Percentiles rank a stretch among this genome's conserved stretches.
Conservation (phyloP, 2,113 vertebrate species). For the Mobula birostris region DNA sequence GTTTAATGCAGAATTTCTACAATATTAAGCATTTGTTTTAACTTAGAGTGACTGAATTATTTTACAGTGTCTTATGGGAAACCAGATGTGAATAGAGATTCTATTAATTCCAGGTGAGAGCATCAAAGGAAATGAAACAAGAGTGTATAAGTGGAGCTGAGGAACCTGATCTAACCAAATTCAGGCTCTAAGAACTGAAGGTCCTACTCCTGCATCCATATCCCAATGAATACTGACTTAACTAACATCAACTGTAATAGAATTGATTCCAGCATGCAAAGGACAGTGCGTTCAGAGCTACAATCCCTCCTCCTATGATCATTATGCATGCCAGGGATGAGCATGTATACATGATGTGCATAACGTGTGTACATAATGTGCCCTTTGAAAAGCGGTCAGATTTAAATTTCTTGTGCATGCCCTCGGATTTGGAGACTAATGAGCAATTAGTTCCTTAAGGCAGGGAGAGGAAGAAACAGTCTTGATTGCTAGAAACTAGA, state of each 20-base stretch:
- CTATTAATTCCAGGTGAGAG: background rate
- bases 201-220: background rate
- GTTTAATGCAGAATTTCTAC: background rate
- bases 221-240: background rate
- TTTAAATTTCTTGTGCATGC: no score
- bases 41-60: background rate
- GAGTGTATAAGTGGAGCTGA: background rate
- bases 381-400: no score
- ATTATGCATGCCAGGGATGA: no score
- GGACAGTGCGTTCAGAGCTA: no score
- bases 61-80: background rate
- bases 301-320: no score
- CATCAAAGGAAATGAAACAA: background rate
- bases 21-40: background rate
- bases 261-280: no score
- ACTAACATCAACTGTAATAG: background rate
- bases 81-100: background rate
- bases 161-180: background rate
- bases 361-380: no score
- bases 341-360: no score
- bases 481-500: background rate
- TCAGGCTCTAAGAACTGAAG: background rate
- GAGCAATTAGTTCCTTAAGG: background rate
- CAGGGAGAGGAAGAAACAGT: background rate
- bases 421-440: background rate